Evolutionary conservation across 30 jellyfish, hydroid and myxozoan species (phyloP), one percentile per base, ranked within the genome.

Genomic region (Cassiopea xamachana): DNA sequence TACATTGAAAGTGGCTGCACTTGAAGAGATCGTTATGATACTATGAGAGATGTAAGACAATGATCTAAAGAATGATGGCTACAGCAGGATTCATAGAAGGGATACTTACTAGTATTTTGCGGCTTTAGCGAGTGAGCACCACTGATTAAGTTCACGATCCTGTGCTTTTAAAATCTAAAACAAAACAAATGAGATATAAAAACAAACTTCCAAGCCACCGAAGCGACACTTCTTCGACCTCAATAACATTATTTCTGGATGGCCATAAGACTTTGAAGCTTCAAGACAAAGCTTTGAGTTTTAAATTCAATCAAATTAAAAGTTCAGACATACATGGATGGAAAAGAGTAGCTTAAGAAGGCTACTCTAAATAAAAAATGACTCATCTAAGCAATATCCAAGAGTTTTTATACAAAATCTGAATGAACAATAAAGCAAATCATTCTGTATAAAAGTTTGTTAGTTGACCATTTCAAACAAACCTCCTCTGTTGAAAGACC

Each of bases 401-500:
- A 55, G 10, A 55, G 64, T 55, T 10, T 6, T 3, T 6, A 3
- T 10, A 10, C 64, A 55, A 3, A 55, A 55, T 55, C 12, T 3
- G 12, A 55, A 10, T 3, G 12, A 55, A 10, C 64, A 55, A 3
- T 10, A 55, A 55, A 3, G 12, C 7, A 55, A 10, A 10, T 55
- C 64, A 3, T 55, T 10, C 12, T 55, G 12, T 55, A 55, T 6
- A 55, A 55, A 55, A 10, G 15, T 5, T 64, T 17, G 74, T 5
- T 64, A 64, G 0, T 9, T 14, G 27, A 43, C 18, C 6, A 71
- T 50, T 45, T 19, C 18, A 5, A 84, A 85, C 55, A 2, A 44
- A 50, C 99, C 97, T 97, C 98, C n/a, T 93, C 97, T 44, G 98
- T 93, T 2, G 98, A 62, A 6, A 97, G 91, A 17, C 99, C 99